Conservation (phyloP, 2,113 vertebrate genomes). For the Cercopithecus mona region DNA sequence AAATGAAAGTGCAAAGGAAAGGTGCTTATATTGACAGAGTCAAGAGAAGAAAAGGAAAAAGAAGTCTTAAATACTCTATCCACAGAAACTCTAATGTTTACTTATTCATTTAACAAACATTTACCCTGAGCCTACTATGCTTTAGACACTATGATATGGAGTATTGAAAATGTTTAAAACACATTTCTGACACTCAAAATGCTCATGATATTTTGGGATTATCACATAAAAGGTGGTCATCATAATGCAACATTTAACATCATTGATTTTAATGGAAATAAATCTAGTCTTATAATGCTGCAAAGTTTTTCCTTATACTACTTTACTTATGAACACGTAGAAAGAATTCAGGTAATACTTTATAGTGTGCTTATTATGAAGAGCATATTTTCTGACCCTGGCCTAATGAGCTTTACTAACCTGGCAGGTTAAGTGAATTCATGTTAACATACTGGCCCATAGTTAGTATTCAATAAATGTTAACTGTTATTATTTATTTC, state of each 20-base stretch:
- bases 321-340: not conserved
- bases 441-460: not conserved
- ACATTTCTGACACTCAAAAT: not conserved
- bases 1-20: too few species aligned
- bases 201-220: not conserved
- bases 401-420: not conserved
- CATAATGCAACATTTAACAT: not conserved
- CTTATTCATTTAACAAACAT: too few species aligned
- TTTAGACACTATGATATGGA: too few species aligned
- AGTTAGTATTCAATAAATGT: not conserved
- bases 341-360: not conserved
- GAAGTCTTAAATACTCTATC: too few species aligned
- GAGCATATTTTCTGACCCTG: not conserved
- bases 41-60: too few species aligned
- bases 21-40: too few species aligned
- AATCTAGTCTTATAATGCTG: not conserved
- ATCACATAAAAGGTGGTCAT: not conserved
- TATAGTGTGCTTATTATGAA: not conserved
- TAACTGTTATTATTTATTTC: not conserved
- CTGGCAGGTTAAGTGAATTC: not conserved
- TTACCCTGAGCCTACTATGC: too few species aligned
- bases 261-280: not conserved
- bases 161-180: not conserved
- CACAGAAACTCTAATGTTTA: too few species aligned
- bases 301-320: not conserved